Conservation (phyloP, 2,113 vertebrate species). For the Monopterus albus region DNA sequence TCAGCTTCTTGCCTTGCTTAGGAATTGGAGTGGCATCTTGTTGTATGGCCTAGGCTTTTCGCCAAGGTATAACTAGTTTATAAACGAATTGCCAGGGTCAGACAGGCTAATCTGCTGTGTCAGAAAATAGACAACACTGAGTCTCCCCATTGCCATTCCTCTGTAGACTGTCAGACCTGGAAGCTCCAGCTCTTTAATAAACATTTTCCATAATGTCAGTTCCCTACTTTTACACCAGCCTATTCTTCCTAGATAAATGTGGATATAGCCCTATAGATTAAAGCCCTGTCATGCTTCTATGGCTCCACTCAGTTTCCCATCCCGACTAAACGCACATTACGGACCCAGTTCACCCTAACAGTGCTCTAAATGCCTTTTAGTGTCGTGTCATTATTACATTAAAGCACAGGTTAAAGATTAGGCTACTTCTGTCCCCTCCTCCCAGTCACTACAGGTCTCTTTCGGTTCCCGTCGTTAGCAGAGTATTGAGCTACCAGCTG, state of each 20-base stretch:
- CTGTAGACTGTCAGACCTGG: too few relatives aligned
- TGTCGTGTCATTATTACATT: conserved; percentile 30
- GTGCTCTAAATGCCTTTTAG: conserved; percentile 9
- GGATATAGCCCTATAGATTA: too few relatives aligned
- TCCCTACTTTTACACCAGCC: too few relatives aligned
- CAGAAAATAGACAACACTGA: too few relatives aligned
- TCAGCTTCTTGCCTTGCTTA: conserved; percentile 38
- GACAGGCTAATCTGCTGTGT: conserved; percentile 50
- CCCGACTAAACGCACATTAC: not conserved
- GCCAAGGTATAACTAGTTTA: conserved; percentile 31
- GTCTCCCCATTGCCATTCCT: too few relatives aligned
- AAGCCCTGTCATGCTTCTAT: conserved; percentile 35
- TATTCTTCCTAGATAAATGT: too few relatives aligned
- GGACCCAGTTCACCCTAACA: not conserved
- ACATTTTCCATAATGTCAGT: too few relatives aligned
- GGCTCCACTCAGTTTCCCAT: conserved; percentile 14
- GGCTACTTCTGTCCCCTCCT: conserved; percentile 23
- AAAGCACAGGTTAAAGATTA: conserved; percentile 68
- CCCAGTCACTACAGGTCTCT: conserved; percentile 44
- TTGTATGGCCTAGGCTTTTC: not conserved
- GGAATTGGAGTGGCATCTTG: not conserved
- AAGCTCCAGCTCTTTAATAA: too few relatives aligned
- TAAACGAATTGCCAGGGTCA: conserved; percentile 40
- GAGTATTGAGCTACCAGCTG: conserved; percentile 81
- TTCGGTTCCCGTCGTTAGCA: conserved; percentile 69